Evolutionary conservation across 1,140 invertebrate species (phyloP).

Genomic region (Sitophilus oryzae): DNA sequence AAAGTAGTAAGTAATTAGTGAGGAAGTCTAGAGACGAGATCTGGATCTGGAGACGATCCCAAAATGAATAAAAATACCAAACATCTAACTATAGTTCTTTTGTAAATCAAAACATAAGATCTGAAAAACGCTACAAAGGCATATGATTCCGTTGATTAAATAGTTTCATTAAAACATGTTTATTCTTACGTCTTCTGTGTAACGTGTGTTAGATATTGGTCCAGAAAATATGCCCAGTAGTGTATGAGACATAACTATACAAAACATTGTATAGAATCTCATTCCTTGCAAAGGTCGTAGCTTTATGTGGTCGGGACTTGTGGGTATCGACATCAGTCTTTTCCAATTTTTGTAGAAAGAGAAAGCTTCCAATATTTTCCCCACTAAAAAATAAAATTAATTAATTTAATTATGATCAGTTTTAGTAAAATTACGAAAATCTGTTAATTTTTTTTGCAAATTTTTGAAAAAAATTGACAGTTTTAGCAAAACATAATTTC

Average conservation of each 20-base stretch:
- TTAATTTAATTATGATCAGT: not conserved
- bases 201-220: slow-evolving; percentile 28
- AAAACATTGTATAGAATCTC: slow-evolving; percentile 31
- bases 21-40: too few species aligned
- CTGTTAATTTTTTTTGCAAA: too few species aligned
- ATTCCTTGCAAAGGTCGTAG: slow-evolving; percentile 32
- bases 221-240: slow-evolving; percentile 23
- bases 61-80: too few species aligned
- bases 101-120: not conserved
- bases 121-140: not conserved
- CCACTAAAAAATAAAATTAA: slow-evolving; percentile 20
- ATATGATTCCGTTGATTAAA: not conserved
- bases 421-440: not conserved
- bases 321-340: slow-evolving; percentile 18
- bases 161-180: not conserved
- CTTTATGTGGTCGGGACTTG: slow-evolving; percentile 20
- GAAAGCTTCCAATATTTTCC: slow-evolving; percentile 25
- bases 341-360: slow-evolving; percentile 32
- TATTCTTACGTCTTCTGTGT: slow-evolving; percentile 28
- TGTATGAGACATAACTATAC: slow-evolving; percentile 30
- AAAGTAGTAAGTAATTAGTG: too few species aligned
- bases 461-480: too few species aligned
- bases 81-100: too few species aligned
- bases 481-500: too few species aligned
- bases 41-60: too few species aligned